A percentile compares a stretch with the other conserved stretches of the same genome.
phyloP scores from a whole-genome alignment of 2,797 vertebrate species.

The Anguilla pacifica region DNA sequence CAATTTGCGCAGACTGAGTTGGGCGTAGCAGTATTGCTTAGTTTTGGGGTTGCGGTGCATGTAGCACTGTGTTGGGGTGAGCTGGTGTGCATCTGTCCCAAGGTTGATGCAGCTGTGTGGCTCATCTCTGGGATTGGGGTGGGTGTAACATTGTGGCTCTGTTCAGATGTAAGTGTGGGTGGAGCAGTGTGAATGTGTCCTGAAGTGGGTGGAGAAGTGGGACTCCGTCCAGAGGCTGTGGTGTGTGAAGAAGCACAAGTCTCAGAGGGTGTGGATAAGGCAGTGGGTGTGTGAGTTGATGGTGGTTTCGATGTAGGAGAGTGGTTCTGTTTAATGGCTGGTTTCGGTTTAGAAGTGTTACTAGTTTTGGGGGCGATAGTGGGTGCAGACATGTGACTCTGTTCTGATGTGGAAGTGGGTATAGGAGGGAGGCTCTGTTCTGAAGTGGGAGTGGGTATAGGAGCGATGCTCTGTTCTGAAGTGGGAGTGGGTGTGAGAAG shows the following conservation, averaged over 20 bases:
- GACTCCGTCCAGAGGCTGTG: constrained; percentile 21
- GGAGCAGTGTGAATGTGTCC: constrained; percentile 12
- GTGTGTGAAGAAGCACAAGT: constrained; percentile 19
- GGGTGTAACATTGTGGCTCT: constrained; percentile 25
- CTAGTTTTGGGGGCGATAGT: constrained; percentile 24
- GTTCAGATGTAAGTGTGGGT: constrained; percentile 13
- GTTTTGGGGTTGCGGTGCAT: constrained; percentile 30
- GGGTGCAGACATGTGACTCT: constrained; percentile 6
- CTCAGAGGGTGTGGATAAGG: constrained; percentile 26
- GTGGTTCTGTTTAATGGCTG: constrained; percentile 22
- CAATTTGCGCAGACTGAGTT: constrained; percentile 13
- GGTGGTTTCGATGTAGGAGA: background rate
- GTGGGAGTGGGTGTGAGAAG: constrained; percentile 11
- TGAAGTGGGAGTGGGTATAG: constrained; percentile 19
- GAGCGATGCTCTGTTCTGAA: constrained; percentile 16
- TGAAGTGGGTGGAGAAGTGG: constrained; percentile 21
- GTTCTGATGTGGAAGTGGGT: constrained; percentile 24
- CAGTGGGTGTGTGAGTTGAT: constrained; percentile 33
- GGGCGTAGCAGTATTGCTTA: constrained; percentile 24
- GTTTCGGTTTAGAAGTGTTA: background rate
- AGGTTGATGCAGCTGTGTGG: constrained; percentile 21
- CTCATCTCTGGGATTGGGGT: constrained; percentile 18
- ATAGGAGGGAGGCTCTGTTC: background rate
- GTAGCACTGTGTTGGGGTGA: constrained; percentile 17
- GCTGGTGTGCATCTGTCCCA: constrained; percentile 14